These are phyloP conservation scores for Odontesthes bonariensis DNA, from an alignment of 2,113 vertebrate species.

Conservation along the genomic window DNA sequence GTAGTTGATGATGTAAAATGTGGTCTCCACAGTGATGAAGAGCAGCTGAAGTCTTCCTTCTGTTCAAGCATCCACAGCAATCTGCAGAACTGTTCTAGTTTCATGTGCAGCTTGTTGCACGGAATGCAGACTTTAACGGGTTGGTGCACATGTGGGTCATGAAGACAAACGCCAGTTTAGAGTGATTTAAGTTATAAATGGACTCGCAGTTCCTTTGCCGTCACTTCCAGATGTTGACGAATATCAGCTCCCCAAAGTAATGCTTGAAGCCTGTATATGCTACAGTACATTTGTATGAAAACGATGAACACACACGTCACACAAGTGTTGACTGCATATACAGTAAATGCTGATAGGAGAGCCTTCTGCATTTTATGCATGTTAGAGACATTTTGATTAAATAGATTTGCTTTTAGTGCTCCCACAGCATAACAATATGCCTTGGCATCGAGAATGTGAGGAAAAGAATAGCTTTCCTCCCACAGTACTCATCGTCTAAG, in stretches of 20 bases:
- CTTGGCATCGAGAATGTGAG: neutral
- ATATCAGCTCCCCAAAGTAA: neutral
- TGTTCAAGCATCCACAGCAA: neutral
- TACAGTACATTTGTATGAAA: constrained; percentile 4
- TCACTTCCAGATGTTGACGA: neutral
- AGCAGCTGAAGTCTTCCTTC: neutral
- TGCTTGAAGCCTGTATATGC: neutral
- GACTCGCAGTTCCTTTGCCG: neutral
- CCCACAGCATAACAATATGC: neutral
- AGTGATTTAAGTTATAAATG: neutral
- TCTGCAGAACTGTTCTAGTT: neutral
- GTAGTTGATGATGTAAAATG: neutral
- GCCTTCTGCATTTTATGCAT: neutral
- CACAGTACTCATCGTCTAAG: constrained; percentile 7
- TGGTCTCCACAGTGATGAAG: neutral
- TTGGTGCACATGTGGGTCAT: neutral
- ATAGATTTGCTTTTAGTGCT: neutral
- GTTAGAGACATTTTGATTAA: constrained; percentile 10
- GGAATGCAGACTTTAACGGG: neutral
- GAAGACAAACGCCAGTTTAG: neutral
- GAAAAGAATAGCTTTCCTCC: neutral
- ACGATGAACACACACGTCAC: constrained; percentile 5
- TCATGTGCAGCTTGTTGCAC: constrained; percentile 1
- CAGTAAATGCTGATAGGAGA: neutral
- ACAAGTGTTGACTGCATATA: neutral